Base-by-base conservation (phyloP, 2,888 invertebrate genomes). In the Thereva unica region DNA sequence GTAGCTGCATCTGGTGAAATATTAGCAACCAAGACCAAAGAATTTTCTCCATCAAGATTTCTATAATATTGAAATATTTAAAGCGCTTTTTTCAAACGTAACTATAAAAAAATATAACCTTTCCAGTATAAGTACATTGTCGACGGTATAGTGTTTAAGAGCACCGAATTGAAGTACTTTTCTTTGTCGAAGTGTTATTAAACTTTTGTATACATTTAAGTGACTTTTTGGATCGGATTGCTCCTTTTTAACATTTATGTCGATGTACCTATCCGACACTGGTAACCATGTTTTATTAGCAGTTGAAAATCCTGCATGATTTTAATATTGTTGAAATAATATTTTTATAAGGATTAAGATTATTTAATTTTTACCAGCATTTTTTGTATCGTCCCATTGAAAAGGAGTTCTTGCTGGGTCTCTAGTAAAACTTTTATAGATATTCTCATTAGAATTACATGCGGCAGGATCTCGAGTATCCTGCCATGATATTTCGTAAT, bases 251-350 rank as follows among this genome's bases (percentile, higher is more conserved):
- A 86, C 82, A 76, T 91, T 91, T 7, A 86, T 76, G 6, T 79
- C 82, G 69, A 71, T 73, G 74, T 85, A 89, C 74, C 89, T 86
- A 0, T 83, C 76, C 68, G 87, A 84, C 0, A 91, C 83, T 0
- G 90, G 90, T 6, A 91, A 75, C 90, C 91, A 91, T 0, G 89
- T 85, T 0, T 57, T 61, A 0, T 73, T 75, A 0, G 76, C 77
- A 3, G 75, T 81, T 0, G 88, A 85, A 75, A 91, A 91, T 0
- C 88, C 88, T 23, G 23, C 23, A 23, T 23, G 23, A 23, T 23
- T 23, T 23, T 23, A 23, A 23, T 23, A 23, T 23, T 23, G 23
- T 23, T 23, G 23, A 23, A 23, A 23, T 23, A 23, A 23, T 23
- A 23, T 23, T 23, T 23, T 23, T 2, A 2, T 23, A 23, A 1